Percentiles rank a stretch among this genome's conserved stretches.
Evolutionary conservation across 2,113 vertebrate genomes (phyloP).

Genomic region (Phylloscopus trochiloides): DNA sequence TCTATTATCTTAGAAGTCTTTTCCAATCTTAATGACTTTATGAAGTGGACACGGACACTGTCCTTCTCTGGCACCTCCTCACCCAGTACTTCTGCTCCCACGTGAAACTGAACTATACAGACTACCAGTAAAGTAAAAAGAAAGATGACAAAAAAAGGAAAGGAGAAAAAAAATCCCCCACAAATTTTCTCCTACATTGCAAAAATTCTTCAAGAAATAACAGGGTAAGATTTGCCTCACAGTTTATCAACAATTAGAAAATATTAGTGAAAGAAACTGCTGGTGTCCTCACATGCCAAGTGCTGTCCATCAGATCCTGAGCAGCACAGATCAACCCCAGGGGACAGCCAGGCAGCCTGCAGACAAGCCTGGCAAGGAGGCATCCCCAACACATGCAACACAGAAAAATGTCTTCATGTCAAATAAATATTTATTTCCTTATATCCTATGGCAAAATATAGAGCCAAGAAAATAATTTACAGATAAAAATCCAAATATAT

Average conservation of each 20-base stretch:
- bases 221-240: background rate
- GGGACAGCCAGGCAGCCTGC: background rate
- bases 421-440: background rate
- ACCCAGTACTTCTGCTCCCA: background rate
- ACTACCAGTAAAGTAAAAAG: background rate
- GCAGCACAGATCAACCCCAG: background rate
- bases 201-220: background rate
- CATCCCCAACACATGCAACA: rapidly evolving
- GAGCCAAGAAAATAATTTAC: background rate
- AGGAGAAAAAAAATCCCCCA: rapidly evolving
- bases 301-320: background rate
- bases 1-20: background rate
- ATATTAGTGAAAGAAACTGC: background rate
- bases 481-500: background rate
- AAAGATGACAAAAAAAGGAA: background rate
- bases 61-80: background rate
- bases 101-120: background rate
- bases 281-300: background rate
- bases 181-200: background rate
- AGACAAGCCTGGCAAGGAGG: background rate
- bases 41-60: background rate
- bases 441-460: background rate
- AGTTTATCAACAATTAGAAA: background rate
- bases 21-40: background rate
- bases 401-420: background rate